Base-by-base conservation (phyloP, 2,888 invertebrate species). In the Ctena decussata region DNA sequence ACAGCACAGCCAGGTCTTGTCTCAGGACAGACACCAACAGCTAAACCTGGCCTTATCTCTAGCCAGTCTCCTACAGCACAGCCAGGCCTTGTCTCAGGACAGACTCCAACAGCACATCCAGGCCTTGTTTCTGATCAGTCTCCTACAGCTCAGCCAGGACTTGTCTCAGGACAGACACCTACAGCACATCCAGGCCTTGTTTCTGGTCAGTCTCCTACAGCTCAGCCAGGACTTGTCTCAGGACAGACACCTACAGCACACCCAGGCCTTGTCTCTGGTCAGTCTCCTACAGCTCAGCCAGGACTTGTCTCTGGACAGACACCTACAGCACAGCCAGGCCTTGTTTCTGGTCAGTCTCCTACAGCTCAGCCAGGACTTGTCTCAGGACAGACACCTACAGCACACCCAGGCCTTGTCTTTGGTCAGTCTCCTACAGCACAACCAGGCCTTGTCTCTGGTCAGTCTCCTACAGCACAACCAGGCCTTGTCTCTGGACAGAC, bases 61-160 rank as follows among this genome's bases (percentile, higher is more conserved):
- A 32, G 86, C 86, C 80, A 78, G 80, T 27, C 44, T 76, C 15
- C 35, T 44, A 11, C 41, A 41, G 41, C 41, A 11, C 41, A 41
- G 15, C 41, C 41, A 41, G 41, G 41, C 6, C 41, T 41, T 41
- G 41, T 69, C 82, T n/a, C n/a, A 53, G 87, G 85, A 35, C 71
- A 65, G n/a, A 44, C 80, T 46, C 85, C 87, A 80, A 85, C 85
- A 35, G 85, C 85, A 30, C 70, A 75, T 71, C 89, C 89, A 71
- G 81, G 85, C 11, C 24, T 72, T 46, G 46, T 53, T n/a, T 71
- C 82, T 39, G 73, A 69, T 12, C 35, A 46, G 24, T 39, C 74
- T 30, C 74, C 82, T 74, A 77, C 78, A 41, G 79, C 87, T 39
- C 44, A 84, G 30, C 86, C 88, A 72, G 74, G 75, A 30, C 24